phyloP scores from a whole-genome alignment of 53 echinoderm and acorn worm genomes.

The Paracentrotus lividus region DNA sequence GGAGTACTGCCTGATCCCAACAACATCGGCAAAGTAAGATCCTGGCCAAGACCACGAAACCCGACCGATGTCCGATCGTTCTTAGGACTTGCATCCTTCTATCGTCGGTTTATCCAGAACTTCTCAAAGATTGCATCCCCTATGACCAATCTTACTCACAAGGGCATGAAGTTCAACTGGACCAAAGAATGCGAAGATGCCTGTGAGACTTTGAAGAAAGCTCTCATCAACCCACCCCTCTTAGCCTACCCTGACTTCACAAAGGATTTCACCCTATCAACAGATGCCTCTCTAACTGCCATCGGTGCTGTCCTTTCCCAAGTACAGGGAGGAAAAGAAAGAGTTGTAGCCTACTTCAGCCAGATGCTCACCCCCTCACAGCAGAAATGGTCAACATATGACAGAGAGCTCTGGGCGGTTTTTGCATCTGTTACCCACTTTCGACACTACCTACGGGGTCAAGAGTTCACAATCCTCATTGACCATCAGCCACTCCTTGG shows the following conservation, averaged over 20 bases:
- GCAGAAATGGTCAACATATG: slow-evolving; percentile 64
- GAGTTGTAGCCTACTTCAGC: slow-evolving; percentile 52
- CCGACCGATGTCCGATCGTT: slow-evolving; percentile 72
- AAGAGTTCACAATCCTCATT: too few relatives aligned
- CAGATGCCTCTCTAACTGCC: slow-evolving; percentile 50
- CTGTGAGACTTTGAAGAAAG: slow-evolving; percentile 39
- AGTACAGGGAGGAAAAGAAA: neutral
- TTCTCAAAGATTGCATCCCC: slow-evolving; percentile 75
- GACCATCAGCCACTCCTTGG: too few relatives aligned
- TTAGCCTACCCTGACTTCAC: slow-evolving; percentile 74
- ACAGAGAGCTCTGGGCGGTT: slow-evolving; percentile 25
- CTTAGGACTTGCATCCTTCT: slow-evolving; percentile 77
- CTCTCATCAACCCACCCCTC: slow-evolving; percentile 57
- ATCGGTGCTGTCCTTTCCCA: slow-evolving; percentile 69
- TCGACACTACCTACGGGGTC: too few relatives aligned
- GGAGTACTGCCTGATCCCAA: neutral
- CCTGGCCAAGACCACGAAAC: neutral
- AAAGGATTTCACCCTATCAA: slow-evolving; percentile 44
- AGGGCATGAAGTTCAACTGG: slow-evolving; percentile 71
- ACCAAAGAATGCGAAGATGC: slow-evolving; percentile 73
- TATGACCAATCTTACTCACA: slow-evolving; percentile 69
- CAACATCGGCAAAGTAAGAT: neutral
- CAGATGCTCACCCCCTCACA: slow-evolving; percentile 28
- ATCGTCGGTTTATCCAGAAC: slow-evolving; percentile 73
- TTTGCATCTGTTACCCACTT: slow-evolving; percentile 2